Conservation (phyloP, 2,888 invertebrate species). For the Metallyticus violacea region DNA sequence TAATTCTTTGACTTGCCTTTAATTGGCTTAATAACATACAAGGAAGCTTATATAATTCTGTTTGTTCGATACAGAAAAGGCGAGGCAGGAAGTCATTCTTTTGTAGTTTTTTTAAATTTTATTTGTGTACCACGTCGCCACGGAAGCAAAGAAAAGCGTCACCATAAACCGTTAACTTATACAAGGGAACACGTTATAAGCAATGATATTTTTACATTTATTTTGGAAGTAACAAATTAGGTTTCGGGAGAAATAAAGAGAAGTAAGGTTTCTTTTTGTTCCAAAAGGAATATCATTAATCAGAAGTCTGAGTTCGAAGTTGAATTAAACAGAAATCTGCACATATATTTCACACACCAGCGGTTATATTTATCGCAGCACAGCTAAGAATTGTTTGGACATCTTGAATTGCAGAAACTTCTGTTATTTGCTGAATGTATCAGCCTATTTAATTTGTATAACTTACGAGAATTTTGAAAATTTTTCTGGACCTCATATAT, state of each 20-base stretch:
- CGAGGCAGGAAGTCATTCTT: background rate
- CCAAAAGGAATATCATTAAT: background rate
- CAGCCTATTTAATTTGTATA: too few relatives aligned
- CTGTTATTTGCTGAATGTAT: too few relatives aligned
- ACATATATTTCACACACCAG: too few relatives aligned
- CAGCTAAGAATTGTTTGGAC: too few relatives aligned
- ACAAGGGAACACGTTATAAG: background rate
- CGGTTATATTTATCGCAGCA: too few relatives aligned
- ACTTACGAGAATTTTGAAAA: too few relatives aligned
- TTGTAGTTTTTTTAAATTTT: background rate
- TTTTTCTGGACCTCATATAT: too few relatives aligned
- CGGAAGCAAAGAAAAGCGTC: background rate
- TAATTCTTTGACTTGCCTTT: conserved; percentile 19
- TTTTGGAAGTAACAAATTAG: background rate
- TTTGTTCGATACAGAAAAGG: background rate
- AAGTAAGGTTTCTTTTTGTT: background rate
- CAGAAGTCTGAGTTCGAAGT: too few relatives aligned
- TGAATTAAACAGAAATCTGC: too few relatives aligned
- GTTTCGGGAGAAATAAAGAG: too few relatives aligned
- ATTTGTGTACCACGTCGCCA: background rate
- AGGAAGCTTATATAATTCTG: background rate
- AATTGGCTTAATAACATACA: conserved; percentile 23
- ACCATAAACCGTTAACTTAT: background rate
- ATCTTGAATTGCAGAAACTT: too few relatives aligned
- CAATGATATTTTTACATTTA: background rate